A percentile compares a stretch with the other conserved stretches of the same genome.
Evolutionary conservation across 2,113 vertebrate species (phyloP).

Genomic region (Ciconia stormi): DNA sequence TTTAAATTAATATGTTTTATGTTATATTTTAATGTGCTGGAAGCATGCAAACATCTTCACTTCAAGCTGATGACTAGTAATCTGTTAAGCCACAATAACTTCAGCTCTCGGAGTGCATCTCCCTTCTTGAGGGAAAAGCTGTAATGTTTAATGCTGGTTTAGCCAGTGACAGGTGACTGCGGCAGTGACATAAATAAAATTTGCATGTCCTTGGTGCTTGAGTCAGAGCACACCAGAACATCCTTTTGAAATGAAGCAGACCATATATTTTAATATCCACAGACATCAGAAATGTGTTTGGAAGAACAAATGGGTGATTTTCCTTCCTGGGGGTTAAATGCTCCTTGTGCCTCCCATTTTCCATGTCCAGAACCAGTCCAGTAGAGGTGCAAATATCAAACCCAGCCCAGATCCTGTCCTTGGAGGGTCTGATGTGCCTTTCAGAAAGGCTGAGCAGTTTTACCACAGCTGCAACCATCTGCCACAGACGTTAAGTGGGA

Average conservation of each 20-base stretch:
- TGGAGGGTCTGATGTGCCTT: not conserved
- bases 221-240: not conserved
- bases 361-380: no score
- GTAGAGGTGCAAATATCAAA: not conserved
- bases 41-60: not conserved
- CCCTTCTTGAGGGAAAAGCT: not conserved
- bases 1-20: not conserved
- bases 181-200: not conserved
- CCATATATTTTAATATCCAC: not conserved
- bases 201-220: not conserved
- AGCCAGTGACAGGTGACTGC: not conserved
- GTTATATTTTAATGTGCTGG: not conserved
- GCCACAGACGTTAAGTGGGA: not conserved
- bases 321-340: not conserved
- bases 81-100: not conserved
- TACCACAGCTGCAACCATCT: rapidly evolving
- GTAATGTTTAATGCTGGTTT: not conserved
- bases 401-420: not conserved
- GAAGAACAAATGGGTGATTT: not conserved
- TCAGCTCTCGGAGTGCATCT: not conserved
- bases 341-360: not conserved
- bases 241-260: not conserved
- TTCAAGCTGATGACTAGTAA: not conserved
- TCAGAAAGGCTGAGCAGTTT: not conserved
- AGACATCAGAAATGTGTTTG: not conserved